Evolutionary conservation across 2,888 invertebrate genomes (phyloP), one percentile per base, ranked within the genome.

Genomic region (Epinotia nisella): DNA sequence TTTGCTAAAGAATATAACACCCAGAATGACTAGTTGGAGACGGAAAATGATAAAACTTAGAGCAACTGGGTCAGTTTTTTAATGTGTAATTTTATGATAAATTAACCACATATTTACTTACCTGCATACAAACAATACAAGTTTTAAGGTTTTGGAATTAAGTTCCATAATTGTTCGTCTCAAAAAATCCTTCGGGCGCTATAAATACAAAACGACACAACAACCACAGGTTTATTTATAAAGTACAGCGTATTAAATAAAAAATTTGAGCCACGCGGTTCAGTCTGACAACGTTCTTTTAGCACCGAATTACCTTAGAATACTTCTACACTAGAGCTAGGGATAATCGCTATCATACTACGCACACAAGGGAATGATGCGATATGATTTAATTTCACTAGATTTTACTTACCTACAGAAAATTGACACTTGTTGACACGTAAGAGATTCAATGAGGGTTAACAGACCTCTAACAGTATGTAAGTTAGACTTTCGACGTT

Each of bases 281-380:
- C 91, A 91, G 92, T 90, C 91, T 88, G 85, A 82, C 39, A 55
- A 65, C 79, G 80, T 86, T 85, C 71, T 79, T 84, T 86, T 92
- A 92, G 92, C 92, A 92, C 92, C 92, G 87, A 85, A 84, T 86
- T 83, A 83, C 80, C 85, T 88, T 90, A 88, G 85, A 85, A 84
- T 83, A 84, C 82, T 76, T 49, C 78, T 81, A 79, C 66, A 81
- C 75, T 78, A 79, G 67, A 84, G 81, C 86, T 89, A 88, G 76
- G 78, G 87, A 85, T 77, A 79, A 89, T 90, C 88, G 90, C 91
- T 90, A 90, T 90, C 90, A 87, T 82, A 84, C 85, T 87, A 90
- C 79, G 76, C 82, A 83, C 86, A 87, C 82, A 81, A 83, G 89
- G 92, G 92, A 92, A 92, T 92, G 92, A 90, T 86, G 90, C 90